A percentile compares a stretch with the other conserved stretches of the same genome.
Evolutionary conservation across 2,888 invertebrate genomes (phyloP).

Genomic region (Tipula confusa): DNA sequence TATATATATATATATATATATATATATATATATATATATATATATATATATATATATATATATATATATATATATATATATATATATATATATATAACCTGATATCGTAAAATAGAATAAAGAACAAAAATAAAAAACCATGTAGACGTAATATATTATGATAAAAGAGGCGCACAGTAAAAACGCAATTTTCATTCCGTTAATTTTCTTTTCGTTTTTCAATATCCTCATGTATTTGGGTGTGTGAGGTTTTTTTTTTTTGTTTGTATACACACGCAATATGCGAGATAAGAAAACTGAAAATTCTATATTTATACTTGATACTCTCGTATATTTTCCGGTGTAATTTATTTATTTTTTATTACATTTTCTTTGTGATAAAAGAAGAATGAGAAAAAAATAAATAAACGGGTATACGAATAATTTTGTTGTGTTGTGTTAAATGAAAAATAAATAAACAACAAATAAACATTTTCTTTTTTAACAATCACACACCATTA

Average conservation of each 20-base stretch:
- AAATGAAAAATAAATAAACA: not conserved
- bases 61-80: too few relatives aligned
- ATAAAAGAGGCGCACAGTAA: not conserved
- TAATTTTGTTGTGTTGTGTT: not conserved
- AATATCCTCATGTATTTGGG: not conserved
- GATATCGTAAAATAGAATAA: not conserved
- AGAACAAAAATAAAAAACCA: not conserved
- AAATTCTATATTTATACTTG: not conserved
- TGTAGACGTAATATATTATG: not conserved
- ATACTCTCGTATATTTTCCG: not conserved
- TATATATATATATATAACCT: too few relatives aligned
- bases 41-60: too few relatives aligned
- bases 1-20: too few relatives aligned
- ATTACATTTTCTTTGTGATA: not conserved
- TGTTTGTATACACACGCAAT: not conserved
- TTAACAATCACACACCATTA: not conserved
- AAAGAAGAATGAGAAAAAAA: not conserved
- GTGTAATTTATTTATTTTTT: not conserved
- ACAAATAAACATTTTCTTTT: not conserved
- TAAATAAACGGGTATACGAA: not conserved
- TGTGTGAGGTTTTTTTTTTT: too few relatives aligned
- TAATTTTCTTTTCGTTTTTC: not conserved
- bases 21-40: too few relatives aligned
- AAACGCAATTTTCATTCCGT: constrained; percentile 13
- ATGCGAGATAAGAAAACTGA: not conserved